Percentiles rank a stretch among this genome's conserved stretches.
phyloP scores from a whole-genome alignment of 2,113 vertebrate species.

The Gymnocephalus cernua region DNA sequence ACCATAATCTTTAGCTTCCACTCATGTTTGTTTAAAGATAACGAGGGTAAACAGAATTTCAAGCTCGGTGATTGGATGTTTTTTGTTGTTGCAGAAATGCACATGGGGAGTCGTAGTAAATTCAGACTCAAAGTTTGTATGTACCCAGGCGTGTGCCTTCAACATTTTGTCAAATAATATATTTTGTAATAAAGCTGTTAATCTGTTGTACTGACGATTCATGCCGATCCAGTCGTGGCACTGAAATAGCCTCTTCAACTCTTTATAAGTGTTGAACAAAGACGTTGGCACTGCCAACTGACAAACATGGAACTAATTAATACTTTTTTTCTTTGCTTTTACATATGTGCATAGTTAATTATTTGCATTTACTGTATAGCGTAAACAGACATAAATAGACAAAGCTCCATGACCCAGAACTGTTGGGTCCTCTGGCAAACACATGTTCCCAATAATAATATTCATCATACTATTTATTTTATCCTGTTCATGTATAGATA shows the following conservation, averaged over 20 bases:
- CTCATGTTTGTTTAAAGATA: too few species aligned
- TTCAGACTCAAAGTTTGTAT: too few species aligned
- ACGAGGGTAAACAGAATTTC: too few species aligned
- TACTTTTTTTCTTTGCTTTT: neutral
- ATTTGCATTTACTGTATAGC: too few species aligned
- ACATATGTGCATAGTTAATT: neutral
- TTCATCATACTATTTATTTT: constrained; percentile 67
- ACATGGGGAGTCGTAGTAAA: too few species aligned
- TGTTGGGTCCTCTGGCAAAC: constrained; percentile 44
- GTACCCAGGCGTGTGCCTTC: too few species aligned
- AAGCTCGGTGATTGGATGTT: too few species aligned
- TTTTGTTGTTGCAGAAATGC: too few species aligned
- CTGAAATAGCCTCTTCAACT: neutral
- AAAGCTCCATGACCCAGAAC: constrained; percentile 42
- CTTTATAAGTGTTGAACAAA: neutral
- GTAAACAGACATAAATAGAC: neutral
- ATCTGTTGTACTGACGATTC: neutral
- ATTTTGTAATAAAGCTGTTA: neutral
- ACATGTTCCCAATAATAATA: constrained; percentile 27
- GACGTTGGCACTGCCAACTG: neutral
- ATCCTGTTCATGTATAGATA: constrained; percentile 68
- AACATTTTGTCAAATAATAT: too few species aligned
- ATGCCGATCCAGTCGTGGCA: too few species aligned
- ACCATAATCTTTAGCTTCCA: too few species aligned
- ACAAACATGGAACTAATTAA: neutral